Evolutionary conservation across 1,140 invertebrate species (phyloP).

Genomic region (Drosophila setifemur): DNA sequence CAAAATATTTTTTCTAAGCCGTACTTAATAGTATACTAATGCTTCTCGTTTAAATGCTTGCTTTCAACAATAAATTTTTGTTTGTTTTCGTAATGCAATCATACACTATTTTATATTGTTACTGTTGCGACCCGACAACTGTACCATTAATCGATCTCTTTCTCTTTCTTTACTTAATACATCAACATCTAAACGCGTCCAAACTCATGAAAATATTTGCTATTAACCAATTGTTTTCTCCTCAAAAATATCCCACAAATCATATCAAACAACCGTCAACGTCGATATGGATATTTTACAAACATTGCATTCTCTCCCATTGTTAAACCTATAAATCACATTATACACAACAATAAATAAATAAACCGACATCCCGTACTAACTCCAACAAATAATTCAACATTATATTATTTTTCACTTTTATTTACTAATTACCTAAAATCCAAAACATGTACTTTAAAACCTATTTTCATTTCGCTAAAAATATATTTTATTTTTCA

Average conservation of each 20-base stretch:
- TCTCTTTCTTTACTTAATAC: constrained; percentile 47
- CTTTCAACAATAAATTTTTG: too few relatives aligned
- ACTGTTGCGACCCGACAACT: not conserved
- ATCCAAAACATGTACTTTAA: too few relatives aligned
- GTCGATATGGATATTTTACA: constrained; percentile 55
- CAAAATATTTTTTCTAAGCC: too few relatives aligned
- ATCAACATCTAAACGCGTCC: constrained; percentile 63
- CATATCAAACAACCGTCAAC: constrained; percentile 58
- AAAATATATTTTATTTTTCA: too few relatives aligned
- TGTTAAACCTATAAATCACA: constrained; percentile 26
- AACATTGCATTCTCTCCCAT: constrained; percentile 29
- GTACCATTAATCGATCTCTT: constrained; percentile 18
- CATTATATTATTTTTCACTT: too few relatives aligned
- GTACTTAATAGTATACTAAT: too few relatives aligned
- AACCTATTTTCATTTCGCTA: too few relatives aligned
- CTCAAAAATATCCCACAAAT: constrained; percentile 30
- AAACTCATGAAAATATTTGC: constrained; percentile 68
- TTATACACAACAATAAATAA: constrained; percentile 11
- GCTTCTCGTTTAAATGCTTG: too few relatives aligned
- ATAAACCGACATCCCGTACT: too few relatives aligned
- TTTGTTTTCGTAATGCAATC: not conserved
- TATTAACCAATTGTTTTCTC: constrained; percentile 66
- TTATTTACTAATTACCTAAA: too few relatives aligned
- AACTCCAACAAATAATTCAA: too few relatives aligned
- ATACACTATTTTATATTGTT: not conserved